Conservation (phyloP, 2,888 invertebrate species). For the Agonopterix heracliana region DNA sequence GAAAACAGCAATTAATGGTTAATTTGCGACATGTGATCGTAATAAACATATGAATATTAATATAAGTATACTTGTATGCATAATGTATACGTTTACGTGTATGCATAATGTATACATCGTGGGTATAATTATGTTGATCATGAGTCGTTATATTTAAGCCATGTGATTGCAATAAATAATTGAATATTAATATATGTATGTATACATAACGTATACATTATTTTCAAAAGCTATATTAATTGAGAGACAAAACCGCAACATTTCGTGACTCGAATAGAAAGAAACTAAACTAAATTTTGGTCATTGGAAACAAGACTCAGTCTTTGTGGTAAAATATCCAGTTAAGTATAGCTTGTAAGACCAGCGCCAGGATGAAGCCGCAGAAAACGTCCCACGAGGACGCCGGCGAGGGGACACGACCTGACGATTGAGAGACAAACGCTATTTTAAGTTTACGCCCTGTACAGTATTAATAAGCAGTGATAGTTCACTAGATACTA, state of each 20-base stretch:
- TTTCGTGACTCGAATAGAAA: not conserved
- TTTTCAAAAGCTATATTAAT: no score
- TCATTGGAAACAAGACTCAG: conserved; percentile 27
- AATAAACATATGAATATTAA: no score
- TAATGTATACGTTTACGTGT: not conserved
- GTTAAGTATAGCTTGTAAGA: conserved; percentile 54
- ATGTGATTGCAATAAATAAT: no score
- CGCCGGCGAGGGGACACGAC: conserved; percentile 26
- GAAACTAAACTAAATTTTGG: not conserved
- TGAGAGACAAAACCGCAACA: not conserved
- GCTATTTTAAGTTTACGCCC: no score
- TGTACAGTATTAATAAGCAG: no score
- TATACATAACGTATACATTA: no score
- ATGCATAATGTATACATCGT: not conserved
- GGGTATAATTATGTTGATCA: not conserved
- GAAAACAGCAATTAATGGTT: no score
- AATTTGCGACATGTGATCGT: no score
- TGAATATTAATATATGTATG: no score
- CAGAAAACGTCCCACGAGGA: conserved; percentile 59
- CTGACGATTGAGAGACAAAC: conserved; percentile 33
- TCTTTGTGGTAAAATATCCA: conserved; percentile 60
- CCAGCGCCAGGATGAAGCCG: conserved; percentile 55
- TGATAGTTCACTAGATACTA: no score
- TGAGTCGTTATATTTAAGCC: not conserved
- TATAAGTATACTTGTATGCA: no score